Conservation (phyloP, 1,140 invertebrate species). For the Drosophila bocki region DNA sequence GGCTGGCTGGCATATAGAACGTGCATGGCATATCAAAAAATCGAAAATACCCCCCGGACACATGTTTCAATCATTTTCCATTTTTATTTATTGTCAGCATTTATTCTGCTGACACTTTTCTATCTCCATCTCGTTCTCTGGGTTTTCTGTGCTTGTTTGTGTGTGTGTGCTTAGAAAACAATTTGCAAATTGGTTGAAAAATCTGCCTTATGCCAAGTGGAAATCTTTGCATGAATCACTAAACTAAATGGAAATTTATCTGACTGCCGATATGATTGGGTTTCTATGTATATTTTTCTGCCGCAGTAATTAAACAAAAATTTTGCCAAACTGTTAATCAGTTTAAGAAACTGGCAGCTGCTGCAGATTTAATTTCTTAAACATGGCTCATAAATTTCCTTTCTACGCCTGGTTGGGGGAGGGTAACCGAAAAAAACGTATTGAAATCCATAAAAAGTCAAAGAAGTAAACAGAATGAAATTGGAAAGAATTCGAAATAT, state of each 20-base stretch:
- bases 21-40: slow-evolving; percentile 74
- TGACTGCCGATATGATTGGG: slow-evolving; percentile 20
- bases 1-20: slow-evolving; percentile 26
- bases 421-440: slow-evolving; percentile 42
- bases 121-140: slow-evolving; percentile 3
- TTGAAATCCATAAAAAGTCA: slow-evolving; percentile 61
- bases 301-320: slow-evolving; percentile 74
- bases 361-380: slow-evolving; percentile 60
- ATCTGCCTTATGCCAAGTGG: slow-evolving; percentile 45
- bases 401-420: slow-evolving; percentile 11
- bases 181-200: slow-evolving; percentile 78
- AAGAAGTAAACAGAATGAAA: slow-evolving; percentile 30
- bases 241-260: slow-evolving; percentile 28
- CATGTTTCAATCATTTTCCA: slow-evolving; percentile 83
- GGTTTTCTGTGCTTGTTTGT: slow-evolving; percentile 5
- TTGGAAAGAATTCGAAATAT: slow-evolving; percentile 13
- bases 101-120: slow-evolving; percentile 81
- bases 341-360: slow-evolving; percentile 45
- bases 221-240: slow-evolving; percentile 40
- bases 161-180: slow-evolving; percentile 73
- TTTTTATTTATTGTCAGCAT: slow-evolving; percentile 83
- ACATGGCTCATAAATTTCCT: slow-evolving; percentile 69
- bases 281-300: slow-evolving; percentile 42
- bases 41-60: slow-evolving; percentile 59
- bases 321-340: slow-evolving; percentile 67